Base-by-base conservation (phyloP, 2,888 invertebrate species). In the Sarcophaga subvicina region DNA sequence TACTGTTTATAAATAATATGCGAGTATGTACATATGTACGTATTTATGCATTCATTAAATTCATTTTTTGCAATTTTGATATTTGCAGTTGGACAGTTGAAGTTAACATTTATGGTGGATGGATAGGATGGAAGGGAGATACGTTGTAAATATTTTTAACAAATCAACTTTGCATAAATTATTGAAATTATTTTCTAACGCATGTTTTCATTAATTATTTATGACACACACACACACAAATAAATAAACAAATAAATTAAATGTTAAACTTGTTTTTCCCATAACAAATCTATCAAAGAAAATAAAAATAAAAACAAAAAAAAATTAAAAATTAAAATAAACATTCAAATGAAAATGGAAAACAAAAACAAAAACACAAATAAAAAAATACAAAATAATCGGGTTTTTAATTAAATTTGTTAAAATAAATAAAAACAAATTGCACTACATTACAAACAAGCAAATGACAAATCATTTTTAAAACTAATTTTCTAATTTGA, bases 161-260 rank as follows among this genome's bases (percentile, higher is more conserved):
- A 76, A 80, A 63, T 69, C 76, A 85, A 80, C 54, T 76, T 71
- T 2, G 27, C 12, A 78, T 78, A 66, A 86, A 83, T 77, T 76
- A 83, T 80, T 83, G 67, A 86, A 76, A 83, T 62, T 72, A 80
- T 83, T 83, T 86, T 86, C 82, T 72, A 83, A 86, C 83, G 83
- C 86, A 83, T 83, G 76, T 76, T 69, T 70, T 83, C 67, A 77
- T 83, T 76, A 83, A 86, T 80, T 83, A 83, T 83, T 83, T 76
- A 80, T 80, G 81, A 71, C 78, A 72, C 37, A 37, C 37, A 37
- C 37, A 37, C 37, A 37, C 37, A 37, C 37, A 37, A 6, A 37
- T 6, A 37, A 8, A 37, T 10, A 37, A 37, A 37, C 2, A 37
- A 49, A 70, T 63, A 76, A 75, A 75, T 75, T 76, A 54, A 54